These are phyloP conservation scores for Strigops habroptila DNA, from an alignment of 2,113 vertebrate species.

Conservation along the genomic window DNA sequence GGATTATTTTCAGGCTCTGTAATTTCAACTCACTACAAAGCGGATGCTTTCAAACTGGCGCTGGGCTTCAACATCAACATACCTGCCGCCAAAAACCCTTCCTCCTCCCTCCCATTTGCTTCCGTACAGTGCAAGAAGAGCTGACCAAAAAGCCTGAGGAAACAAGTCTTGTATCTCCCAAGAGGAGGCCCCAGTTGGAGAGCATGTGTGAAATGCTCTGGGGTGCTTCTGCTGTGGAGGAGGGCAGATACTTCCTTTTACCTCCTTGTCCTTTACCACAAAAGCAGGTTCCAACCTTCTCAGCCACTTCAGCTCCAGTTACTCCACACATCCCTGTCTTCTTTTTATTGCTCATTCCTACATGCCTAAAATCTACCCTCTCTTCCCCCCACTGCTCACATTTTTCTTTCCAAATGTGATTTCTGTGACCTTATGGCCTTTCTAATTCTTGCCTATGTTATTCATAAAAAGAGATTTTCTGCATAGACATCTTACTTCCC, in stretches of 20 bases:
- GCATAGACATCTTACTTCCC: not conserved
- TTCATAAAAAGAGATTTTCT: not conserved
- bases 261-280: not conserved
- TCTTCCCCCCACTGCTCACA: not conserved
- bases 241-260: not conserved
- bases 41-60: not conserved
- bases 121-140: not conserved
- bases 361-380: not conserved
- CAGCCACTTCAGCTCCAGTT: not conserved
- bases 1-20: not conserved
- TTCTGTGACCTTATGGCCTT: not conserved
- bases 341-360: not conserved
- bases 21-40: not conserved
- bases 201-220: not conserved
- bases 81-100: not conserved
- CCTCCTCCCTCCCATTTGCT: not conserved
- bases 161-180: not conserved
- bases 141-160: not conserved
- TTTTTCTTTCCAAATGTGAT: not conserved
- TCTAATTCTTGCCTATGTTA: not conserved
- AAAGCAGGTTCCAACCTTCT: not conserved
- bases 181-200: not conserved
- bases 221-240: not conserved
- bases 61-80: not conserved
- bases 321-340: not conserved